A percentile compares a stretch with the other conserved stretches of the same genome.
Conservation (phyloP, 2,888 invertebrate species). For the Teinopalpus imperialis region DNA sequence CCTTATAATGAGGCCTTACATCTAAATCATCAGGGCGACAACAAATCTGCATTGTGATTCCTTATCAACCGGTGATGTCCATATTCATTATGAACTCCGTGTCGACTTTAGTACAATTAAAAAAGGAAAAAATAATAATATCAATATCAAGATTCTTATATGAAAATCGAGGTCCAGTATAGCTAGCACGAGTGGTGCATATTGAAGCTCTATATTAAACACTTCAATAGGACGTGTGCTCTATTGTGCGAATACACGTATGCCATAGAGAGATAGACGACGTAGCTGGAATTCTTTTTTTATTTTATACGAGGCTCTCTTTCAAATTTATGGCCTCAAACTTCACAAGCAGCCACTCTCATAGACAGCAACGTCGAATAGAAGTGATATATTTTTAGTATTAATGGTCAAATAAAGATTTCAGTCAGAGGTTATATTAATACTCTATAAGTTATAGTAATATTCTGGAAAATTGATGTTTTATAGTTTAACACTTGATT, state of each 20-base stretch:
- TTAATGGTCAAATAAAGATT: background rate
- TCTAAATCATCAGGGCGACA: too few relatives aligned
- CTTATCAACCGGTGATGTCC: too few relatives aligned
- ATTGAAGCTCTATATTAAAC: constrained; percentile 7
- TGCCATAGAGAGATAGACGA: background rate
- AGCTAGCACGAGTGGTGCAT: background rate
- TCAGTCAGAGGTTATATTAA: too few relatives aligned
- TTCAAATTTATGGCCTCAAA: constrained; percentile 19
- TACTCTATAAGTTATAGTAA: too few relatives aligned
- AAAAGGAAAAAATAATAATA: too few relatives aligned
- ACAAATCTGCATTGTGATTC: too few relatives aligned
- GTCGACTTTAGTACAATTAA: too few relatives aligned
- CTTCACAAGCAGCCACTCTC: constrained; percentile 14
- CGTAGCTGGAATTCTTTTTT: constrained; percentile 11
- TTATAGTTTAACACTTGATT: too few relatives aligned
- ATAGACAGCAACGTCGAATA: constrained; percentile 4
- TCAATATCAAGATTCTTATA: constrained; percentile 10
- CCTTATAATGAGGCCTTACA: too few relatives aligned
- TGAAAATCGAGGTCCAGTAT: constrained; percentile 1
- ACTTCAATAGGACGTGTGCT: constrained; percentile 1
- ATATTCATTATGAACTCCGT: too few relatives aligned
- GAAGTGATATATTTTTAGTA: constrained; percentile 7
- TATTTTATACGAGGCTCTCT: constrained; percentile 7
- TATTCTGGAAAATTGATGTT: too few relatives aligned
- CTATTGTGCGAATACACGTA: constrained; percentile 5